Evolutionary conservation across 2,113 vertebrate genomes (phyloP).

Genomic region (Irena cyanogastra): DNA sequence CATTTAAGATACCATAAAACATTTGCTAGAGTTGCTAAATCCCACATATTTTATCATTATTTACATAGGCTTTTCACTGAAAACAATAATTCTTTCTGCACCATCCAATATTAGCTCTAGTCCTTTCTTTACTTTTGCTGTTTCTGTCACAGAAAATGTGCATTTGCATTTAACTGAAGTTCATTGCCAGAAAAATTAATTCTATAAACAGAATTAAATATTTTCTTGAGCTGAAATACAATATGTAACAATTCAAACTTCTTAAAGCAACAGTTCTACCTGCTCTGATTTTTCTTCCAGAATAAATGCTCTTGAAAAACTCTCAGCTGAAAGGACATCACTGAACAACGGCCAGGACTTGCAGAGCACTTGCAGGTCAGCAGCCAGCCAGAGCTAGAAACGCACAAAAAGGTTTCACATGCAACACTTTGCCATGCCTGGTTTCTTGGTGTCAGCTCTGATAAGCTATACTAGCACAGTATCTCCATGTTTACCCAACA

Average conservation of each 20-base stretch:
- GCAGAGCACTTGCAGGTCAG: not conserved
- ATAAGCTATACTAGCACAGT: not conserved
- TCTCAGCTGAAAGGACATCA: not conserved
- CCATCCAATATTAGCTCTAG: constrained; percentile 16
- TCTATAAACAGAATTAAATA: constrained; percentile 51
- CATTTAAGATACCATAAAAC: not conserved
- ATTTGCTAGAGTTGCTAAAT: constrained; percentile 4
- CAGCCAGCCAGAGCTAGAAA: not conserved
- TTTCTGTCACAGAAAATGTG: constrained; percentile 20
- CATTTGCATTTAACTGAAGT: constrained; percentile 40
- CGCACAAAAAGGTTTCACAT: not conserved
- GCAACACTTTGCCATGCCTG: not conserved
- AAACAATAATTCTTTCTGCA: constrained; percentile 42
- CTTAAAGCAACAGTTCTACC: constrained; percentile 52
- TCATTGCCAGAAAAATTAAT: constrained; percentile 51
- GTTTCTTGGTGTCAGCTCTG: not conserved
- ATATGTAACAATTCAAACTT: constrained; percentile 30
- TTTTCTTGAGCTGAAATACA: constrained; percentile 59
- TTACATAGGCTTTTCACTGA: constrained; percentile 48
- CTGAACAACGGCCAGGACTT: not conserved
- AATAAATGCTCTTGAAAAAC: not conserved
- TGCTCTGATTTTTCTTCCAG: not conserved
- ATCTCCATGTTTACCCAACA: not conserved
- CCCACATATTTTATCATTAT: constrained; percentile 17
- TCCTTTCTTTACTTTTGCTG: not conserved